Evolutionary conservation across 1,140 invertebrate species (phyloP), one percentile per base, ranked within the genome.

Genomic region (Battus philenor): DNA sequence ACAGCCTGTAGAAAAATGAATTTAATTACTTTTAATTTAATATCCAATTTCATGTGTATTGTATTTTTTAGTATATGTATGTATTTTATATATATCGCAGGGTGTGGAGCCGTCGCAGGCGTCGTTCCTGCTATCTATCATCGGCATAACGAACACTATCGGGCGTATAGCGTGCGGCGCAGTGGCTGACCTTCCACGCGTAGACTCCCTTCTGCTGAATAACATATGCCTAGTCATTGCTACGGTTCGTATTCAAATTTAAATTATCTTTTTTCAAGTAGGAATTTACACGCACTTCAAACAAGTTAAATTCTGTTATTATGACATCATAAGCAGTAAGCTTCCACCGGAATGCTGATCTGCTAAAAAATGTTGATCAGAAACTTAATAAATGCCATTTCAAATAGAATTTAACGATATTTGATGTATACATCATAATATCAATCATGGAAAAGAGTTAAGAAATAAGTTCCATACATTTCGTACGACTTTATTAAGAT

Each of bases 141-240:
- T 99, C 69, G 98, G 97, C 50, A 96, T 98, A 41, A 97, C 96
- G 2, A 98, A 98, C 77, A 97, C 96, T 0, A 65, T 97, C 30
- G 96, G 95, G 18, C 93, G 96, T 85, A 91, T 98, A 18, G 87
- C 91, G 11, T 97, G 94, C 74, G 96, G 96, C 26, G 96, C 93
- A 79, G 89, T 96, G 6, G 93, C 93, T 0, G 93, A 95, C 78
- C 92, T 94, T 74, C 93, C 93, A 0, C 90, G 93, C 87, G 93
- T 99, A 44, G 93, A 97, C 81, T 95, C 97, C 0, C 85, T 99
- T 10, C 85, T 97, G 36, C 90, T 99, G 20, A 99, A 98, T 84
- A 99, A 99, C 72, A 88, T 98, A 44, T 97, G 97, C 71, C 89
- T 99, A 32, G 86, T 97, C 34, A 89, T 98, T 41, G 95, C 94